Conservation (phyloP, 2,797 vertebrate species). For the Nyctalus aviator region DNA sequence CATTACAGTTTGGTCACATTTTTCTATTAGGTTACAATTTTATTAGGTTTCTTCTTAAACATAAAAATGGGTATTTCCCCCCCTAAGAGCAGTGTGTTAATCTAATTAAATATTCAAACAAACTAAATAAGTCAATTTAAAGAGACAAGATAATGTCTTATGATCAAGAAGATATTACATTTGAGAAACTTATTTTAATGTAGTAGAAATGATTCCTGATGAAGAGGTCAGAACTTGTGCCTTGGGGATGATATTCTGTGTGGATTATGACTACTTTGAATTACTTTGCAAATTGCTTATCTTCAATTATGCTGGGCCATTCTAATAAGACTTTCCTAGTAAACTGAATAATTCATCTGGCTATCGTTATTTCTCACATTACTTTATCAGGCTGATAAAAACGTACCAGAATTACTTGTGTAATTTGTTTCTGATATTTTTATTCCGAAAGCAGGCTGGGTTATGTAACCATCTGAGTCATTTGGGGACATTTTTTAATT, state of each 20-base stretch:
- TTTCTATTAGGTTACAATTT: background rate
- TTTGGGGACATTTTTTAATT: background rate
- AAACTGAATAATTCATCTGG: conserved; percentile 62
- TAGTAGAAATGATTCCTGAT: background rate
- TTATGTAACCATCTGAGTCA: background rate
- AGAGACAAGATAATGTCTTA: background rate
- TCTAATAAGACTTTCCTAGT: conserved; percentile 53
- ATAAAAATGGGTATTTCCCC: background rate
- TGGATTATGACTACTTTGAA: conserved; percentile 56
- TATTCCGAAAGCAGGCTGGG: conserved; percentile 2
- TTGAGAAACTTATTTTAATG: background rate
- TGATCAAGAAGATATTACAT: conserved; percentile 1
- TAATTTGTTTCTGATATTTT: conserved; percentile 53
- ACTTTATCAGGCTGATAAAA: conserved; percentile 67
- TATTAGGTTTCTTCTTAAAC: background rate
- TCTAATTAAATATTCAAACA: conserved; percentile 43
- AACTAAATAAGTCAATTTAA: conserved; percentile 19
- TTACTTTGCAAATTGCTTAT: conserved; percentile 63
- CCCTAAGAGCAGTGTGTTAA: background rate
- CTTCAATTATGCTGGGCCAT: conserved; percentile 65
- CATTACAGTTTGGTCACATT: background rate
- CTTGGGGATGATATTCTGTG: fast-evolving
- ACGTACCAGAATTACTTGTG: conserved; percentile 62
- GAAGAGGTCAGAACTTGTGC: background rate
- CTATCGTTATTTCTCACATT: conserved; percentile 58